phyloP scores from a whole-genome alignment of 2,113 vertebrate genomes.

The Barnardius zonarius region DNA sequence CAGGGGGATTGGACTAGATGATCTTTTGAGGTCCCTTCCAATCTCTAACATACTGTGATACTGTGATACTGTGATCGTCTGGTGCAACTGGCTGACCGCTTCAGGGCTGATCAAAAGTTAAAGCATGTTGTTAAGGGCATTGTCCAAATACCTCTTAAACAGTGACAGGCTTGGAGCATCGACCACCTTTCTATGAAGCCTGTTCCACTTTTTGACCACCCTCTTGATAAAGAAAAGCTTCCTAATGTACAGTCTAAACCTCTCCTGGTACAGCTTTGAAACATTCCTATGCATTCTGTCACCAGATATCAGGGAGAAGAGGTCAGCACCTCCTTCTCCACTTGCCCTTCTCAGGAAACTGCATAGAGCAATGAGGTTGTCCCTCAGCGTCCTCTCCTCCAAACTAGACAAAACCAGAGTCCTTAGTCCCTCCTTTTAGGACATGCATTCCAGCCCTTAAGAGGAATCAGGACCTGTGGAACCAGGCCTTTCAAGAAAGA shows the following conservation, averaged over 20 bases:
- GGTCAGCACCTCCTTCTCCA: rapidly evolving
- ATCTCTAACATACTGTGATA: too few species aligned
- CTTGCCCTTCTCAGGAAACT: neutral
- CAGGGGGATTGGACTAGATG: too few species aligned
- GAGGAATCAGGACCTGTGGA: too few species aligned
- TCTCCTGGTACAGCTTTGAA: neutral
- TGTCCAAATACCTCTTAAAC: neutral
- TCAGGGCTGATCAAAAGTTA: neutral
- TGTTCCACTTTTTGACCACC: neutral
- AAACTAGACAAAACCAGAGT: neutral
- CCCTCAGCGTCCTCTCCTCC: neutral
- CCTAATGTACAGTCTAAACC: neutral
- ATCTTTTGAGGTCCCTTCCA: too few species aligned
- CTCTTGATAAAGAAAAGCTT: neutral
- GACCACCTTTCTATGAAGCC: neutral
- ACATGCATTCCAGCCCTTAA: neutral
- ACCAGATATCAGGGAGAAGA: neutral
- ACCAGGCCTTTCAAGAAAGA: neutral
- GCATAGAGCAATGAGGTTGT: rapidly evolving
- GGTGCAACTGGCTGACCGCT: neutral
- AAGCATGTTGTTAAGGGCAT: neutral
- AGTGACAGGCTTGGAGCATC: neutral
- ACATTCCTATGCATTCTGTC: rapidly evolving
- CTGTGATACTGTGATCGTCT: too few species aligned
- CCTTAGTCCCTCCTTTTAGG: neutral